Percentiles rank a stretch among this genome's conserved stretches.
phyloP scores from a whole-genome alignment of 2,888 invertebrate genomes.

The Pheosia tremula region DNA sequence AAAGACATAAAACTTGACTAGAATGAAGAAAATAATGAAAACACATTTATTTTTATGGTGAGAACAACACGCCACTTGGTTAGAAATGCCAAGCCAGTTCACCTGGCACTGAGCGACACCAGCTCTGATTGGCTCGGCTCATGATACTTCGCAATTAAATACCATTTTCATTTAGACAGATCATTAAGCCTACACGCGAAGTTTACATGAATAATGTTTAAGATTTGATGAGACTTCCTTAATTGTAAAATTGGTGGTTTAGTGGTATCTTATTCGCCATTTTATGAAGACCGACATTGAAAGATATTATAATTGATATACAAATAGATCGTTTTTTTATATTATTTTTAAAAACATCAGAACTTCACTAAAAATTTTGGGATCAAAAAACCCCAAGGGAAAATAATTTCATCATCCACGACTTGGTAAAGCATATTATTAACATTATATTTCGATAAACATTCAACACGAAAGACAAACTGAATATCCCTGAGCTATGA shows the following conservation, averaged over 20 bases:
- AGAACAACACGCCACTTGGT: constrained; percentile 7
- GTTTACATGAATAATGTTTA: neutral
- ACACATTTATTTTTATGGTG: constrained; percentile 10
- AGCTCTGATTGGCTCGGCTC: constrained; percentile 7
- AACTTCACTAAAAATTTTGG: no score
- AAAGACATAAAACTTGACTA: neutral
- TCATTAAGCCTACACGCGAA: constrained; percentile 21
- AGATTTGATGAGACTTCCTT: constrained; percentile 2
- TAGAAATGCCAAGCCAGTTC: neutral
- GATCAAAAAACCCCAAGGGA: no score
- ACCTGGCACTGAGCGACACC: constrained; percentile 22
- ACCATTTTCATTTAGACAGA: constrained; percentile 9
- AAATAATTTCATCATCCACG: no score
- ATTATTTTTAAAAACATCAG: no score
- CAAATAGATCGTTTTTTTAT: no score
- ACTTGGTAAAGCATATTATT: no score
- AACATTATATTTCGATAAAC: no score
- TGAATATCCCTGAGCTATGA: no score
- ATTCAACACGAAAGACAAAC: no score
- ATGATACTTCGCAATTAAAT: constrained; percentile 14
- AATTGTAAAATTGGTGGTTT: neutral
- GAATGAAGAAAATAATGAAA: neutral
- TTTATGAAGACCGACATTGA: neutral
- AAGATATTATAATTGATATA: neutral
- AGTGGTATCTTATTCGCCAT: neutral